Conservation (phyloP, 30 jellyfish, hydroid and myxozoan genomes). For the Catostylus mosaicus region DNA sequence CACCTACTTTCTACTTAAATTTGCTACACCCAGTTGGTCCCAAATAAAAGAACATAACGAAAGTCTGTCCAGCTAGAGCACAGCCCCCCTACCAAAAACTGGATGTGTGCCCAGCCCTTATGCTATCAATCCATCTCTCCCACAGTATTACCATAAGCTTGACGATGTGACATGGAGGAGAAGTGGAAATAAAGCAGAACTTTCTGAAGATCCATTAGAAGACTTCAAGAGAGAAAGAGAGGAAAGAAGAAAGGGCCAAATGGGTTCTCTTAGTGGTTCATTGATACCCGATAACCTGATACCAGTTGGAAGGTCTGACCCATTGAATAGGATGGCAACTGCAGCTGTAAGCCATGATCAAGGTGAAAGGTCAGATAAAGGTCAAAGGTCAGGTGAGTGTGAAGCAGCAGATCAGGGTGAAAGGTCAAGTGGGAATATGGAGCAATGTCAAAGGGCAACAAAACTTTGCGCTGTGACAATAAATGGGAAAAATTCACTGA, state of each 20-base stretch:
- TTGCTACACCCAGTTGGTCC: no score
- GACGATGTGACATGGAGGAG: no score
- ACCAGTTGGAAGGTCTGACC: no score
- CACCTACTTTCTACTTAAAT: no score
- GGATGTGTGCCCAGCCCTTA: no score
- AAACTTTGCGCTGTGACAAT: background rate
- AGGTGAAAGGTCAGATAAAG: background rate
- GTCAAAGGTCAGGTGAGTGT: background rate
- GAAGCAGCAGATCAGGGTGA: background rate
- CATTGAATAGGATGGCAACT: background rate
- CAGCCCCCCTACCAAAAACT: no score
- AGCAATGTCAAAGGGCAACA: background rate
- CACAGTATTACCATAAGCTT: no score
- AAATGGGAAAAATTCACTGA: background rate
- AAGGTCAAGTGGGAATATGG: no score
- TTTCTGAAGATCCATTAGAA: conserved; percentile 55
- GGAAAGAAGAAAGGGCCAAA: conserved; percentile 6
- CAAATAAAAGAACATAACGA: no score
- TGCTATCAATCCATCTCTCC: no score
- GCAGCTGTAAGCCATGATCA: background rate
- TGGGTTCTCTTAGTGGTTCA: background rate
- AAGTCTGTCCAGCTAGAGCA: no score
- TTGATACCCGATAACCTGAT: background rate
- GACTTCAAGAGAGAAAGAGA: conserved; percentile 20
- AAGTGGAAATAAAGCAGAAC: background rate